Evolutionary conservation across 2,113 vertebrate species (phyloP).

Genomic region (Tauraco erythrolophus): DNA sequence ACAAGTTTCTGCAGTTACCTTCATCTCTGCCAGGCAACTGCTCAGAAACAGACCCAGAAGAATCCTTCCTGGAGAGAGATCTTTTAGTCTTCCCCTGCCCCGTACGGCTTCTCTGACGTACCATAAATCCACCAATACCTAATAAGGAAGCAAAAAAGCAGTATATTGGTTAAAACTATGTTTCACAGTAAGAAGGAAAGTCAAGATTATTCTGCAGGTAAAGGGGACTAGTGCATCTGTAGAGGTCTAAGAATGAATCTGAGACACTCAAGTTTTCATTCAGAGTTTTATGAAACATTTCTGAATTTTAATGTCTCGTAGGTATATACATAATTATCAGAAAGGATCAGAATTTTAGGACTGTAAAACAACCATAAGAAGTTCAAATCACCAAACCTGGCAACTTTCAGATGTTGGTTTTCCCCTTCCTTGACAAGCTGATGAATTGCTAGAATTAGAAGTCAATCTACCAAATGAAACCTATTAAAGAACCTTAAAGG

Average conservation of each 20-base stretch:
- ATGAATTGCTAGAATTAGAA: background rate
- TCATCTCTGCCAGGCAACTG: constrained; percentile 81
- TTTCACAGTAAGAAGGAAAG: background rate
- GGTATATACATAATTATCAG: background rate
- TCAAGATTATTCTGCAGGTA: background rate
- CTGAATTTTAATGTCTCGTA: background rate
- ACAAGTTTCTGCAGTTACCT: constrained; percentile 73
- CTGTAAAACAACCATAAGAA: background rate
- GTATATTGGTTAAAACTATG: background rate
- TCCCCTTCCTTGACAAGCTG: background rate
- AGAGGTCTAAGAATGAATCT: background rate
- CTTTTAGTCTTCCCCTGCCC: constrained; percentile 89
- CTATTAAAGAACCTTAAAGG: background rate
- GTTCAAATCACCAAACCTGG: background rate
- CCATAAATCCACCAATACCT: constrained; percentile 99
- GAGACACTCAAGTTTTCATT: background rate
- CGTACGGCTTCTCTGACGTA: constrained; percentile 92
- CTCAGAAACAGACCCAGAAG: constrained; percentile 88
- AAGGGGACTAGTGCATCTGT: background rate
- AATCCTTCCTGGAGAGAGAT: constrained; percentile 85
- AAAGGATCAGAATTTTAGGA: background rate
- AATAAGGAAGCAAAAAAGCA: constrained; percentile 12
- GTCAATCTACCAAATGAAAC: background rate
- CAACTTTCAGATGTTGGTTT: background rate
- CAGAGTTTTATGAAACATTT: accelerated